Evolutionary conservation across 1,140 invertebrate genomes (phyloP), one percentile per base, ranked within the genome.

Genomic region (Aricia agestis): DNA sequence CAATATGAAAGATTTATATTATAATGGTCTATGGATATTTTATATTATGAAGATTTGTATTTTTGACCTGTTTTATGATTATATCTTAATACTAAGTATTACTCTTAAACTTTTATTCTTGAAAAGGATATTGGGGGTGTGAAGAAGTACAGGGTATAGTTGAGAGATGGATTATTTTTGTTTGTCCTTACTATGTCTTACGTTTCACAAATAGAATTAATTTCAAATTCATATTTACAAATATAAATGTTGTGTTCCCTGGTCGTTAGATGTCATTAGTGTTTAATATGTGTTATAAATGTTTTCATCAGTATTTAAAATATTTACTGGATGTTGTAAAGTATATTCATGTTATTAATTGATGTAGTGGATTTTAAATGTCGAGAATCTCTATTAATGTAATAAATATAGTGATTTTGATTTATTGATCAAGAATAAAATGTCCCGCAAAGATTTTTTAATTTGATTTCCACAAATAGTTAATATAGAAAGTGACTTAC

Each of bases 21-120:
- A 36, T 83, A 83, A 87, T 25, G 25, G 3, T 86, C 86, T 82
- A 83, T 82, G 75, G 75, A 82, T 83, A 83, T 89, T 91, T 91
- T 88, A 82, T 83, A 83, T 89, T 91, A 90, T 88, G 81, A 90
- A 84, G 81, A 86, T 75, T 89, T 91, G 87, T 89, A 91, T 91
- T 90, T 91, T 91, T 85, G 86, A 82, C 86, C 87, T 87, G 66
- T 89, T 84, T 84, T 82, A 81, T 72, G 71, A 81, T 77, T 78
- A 74, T 87, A 83, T 83, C 77, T 82, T 87, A 36, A 81, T 79
- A 86, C 79, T 86, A 84, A 83, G 83, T 87, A 89, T 82, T 82
- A 84, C 81, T 84, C 80, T 82, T n/a, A n/a, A 82, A 85, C 85
- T 85, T 79, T 74, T 80, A 76, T 77, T 77, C 77, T 76, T 79